These are phyloP conservation scores for Pentamera pediparva DNA, from an alignment of 53 echinoderm and acorn worm genomes.

Conservation along the genomic window DNA sequence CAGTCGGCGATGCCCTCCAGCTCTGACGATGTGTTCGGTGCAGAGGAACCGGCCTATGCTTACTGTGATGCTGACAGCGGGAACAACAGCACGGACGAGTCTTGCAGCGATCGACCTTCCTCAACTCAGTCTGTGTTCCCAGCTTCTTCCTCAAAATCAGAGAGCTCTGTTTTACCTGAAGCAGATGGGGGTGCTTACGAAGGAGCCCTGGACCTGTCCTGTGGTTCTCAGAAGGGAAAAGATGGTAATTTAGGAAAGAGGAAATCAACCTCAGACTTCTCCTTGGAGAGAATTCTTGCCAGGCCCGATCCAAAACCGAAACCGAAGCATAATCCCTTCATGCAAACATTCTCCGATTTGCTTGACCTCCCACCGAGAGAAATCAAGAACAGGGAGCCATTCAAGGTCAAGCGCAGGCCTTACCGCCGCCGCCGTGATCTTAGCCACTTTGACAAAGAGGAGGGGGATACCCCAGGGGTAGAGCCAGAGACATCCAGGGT, in stretches of 20 bases:
- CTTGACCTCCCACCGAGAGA: slow-evolving; percentile 29
- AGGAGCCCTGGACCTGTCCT: slow-evolving; percentile 18
- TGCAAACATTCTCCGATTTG: slow-evolving; percentile 31
- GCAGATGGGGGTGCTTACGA: background rate
- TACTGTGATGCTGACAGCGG: slow-evolving; percentile 30
- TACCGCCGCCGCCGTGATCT: slow-evolving; percentile 17
- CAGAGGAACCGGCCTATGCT: background rate
- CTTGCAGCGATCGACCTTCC: slow-evolving; percentile 23
- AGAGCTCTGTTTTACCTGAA: background rate
- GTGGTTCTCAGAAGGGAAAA: slow-evolving; percentile 14
- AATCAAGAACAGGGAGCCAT: slow-evolving; percentile 35
- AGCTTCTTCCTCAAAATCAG: background rate
- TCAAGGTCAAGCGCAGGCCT: slow-evolving; percentile 33
- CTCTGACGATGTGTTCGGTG: slow-evolving; percentile 13
- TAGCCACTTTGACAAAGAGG: background rate
- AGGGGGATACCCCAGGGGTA: background rate
- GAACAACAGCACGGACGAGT: slow-evolving; percentile 25
- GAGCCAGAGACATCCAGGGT: background rate
- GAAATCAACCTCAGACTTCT: slow-evolving; percentile 12
- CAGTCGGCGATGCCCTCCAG: slow-evolving; percentile 28
- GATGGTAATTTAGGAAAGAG: background rate
- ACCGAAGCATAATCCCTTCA: slow-evolving; percentile 29
- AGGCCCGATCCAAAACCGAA: slow-evolving; percentile 24
- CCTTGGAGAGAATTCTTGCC: slow-evolving; percentile 26
- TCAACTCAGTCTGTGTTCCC: slow-evolving; percentile 21